Evolutionary conservation across 2,888 invertebrate species (phyloP), one percentile per base, ranked within the genome.

Genomic region (Drosophila koepferae): DNA sequence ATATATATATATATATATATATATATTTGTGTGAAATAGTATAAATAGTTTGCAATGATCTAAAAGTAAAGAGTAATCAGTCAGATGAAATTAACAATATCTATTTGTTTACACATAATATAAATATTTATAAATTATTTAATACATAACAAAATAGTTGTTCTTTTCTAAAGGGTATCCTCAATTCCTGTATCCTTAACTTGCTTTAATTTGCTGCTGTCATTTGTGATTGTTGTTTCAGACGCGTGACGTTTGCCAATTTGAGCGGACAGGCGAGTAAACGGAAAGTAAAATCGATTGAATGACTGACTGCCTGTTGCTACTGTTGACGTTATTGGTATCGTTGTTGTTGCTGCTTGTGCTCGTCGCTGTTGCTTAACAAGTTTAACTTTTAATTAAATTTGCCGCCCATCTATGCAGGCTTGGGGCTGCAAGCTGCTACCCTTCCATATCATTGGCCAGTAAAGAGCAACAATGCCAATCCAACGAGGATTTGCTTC

Each of bases 371-470:
- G 64, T 64, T 77, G 80, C 63, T 71, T 84, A 83, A 77, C 86
- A 80, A 89, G 87, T 84, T 89, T 89, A 84, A 89, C 84, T 85
- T 86, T 89, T 85, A 85, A 85, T 85, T 85, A 85, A 89, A 89
- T 86, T 89, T 75, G 44, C 67, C 70, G 64, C 84, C 86, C 81
- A 77, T 77, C 71, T 66, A 66, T 66, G 77, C 64, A 55, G 64
- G 18, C 49, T n/a, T n/a, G n/a, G n/a, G n/a, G n/a, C n/a, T n/a
- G n/a, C n/a, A 34, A 10, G 41, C 65, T 38, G 31, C 40, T 18
- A 8, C 7, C 59, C 44, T 23, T 51, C 48, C 41, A 70, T 65
- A 73, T 72, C 77, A 77, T 71, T 72, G 68, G 58, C 70, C 72
- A 70, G 73, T 49, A 78, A 85, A 71, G 62, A 75, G 74, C 68